phyloP scores from a whole-genome alignment of 2,888 invertebrate genomes.

The Drosophila monieri region DNA sequence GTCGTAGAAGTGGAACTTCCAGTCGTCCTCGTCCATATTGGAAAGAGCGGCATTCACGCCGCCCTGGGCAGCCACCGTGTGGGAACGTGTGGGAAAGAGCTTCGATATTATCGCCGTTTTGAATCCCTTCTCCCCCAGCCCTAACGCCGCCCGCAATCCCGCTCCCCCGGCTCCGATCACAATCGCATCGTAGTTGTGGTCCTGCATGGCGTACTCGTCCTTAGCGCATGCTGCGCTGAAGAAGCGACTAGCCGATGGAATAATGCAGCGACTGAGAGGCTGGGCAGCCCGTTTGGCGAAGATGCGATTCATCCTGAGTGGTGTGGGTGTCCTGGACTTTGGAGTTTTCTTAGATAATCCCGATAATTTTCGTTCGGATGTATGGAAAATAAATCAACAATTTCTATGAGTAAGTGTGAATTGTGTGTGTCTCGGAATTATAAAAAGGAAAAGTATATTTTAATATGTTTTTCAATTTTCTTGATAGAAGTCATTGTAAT shows the following conservation, averaged over 20 bases:
- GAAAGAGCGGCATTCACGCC: conserved; percentile 99
- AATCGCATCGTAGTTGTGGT: conserved; percentile 97
- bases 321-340: neutral
- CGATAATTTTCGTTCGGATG: neutral
- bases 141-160: conserved; percentile 97
- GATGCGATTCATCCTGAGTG: conserved; percentile 15
- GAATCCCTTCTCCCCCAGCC: conserved; percentile 96
- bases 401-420: neutral
- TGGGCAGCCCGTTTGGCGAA: neutral
- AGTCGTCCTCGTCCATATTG: conserved; percentile 94
- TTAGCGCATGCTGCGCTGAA: conserved; percentile 1
- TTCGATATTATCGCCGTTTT: conserved; percentile 98
- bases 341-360: neutral
- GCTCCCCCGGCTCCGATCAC: conserved; percentile 99
- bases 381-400: neutral
- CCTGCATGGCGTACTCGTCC: conserved; percentile 85
- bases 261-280: neutral
- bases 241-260: neutral
- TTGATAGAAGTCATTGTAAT: neutral
- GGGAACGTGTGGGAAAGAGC: conserved; percentile 98
- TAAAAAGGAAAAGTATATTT: too few relatives aligned
- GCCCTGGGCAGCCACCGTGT: conserved; percentile 99
- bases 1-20: conserved; percentile 99
- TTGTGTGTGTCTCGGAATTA: neutral
- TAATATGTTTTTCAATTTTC: too few relatives aligned